phyloP scores from a whole-genome alignment of 2,797 vertebrate species.

The Lacerta viridis region DNA sequence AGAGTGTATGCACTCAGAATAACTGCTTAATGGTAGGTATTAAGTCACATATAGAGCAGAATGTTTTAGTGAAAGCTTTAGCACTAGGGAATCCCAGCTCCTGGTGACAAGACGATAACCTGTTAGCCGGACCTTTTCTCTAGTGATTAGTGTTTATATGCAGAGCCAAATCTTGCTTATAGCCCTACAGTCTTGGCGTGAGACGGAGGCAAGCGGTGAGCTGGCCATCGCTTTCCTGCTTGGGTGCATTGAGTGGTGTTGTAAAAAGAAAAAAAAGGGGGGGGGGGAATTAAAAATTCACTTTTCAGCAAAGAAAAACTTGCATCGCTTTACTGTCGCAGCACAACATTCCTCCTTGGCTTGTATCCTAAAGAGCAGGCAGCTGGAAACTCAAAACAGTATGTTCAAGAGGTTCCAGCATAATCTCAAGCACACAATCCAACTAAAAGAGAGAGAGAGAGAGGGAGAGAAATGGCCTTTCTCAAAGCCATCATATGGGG shows the following conservation, averaged over 20 bases:
- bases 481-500: neutral
- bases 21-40: conserved; percentile 77
- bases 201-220: conserved; percentile 30
- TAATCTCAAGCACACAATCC: neutral
- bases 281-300: neutral
- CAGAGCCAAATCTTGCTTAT: neutral
- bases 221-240: neutral
- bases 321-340: neutral
- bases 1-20: conserved; percentile 70
- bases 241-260: neutral
- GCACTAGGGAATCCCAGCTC: conserved; percentile 56
- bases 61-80: conserved; percentile 55
- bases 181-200: neutral
- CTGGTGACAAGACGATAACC: conserved; percentile 61
- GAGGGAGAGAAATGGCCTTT: neutral
- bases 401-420: neutral
- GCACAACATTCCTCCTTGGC: neutral
- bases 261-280: conserved; percentile 1
- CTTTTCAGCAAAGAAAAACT: conserved; percentile 18
- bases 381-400: conserved; percentile 17
- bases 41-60: conserved; percentile 49
- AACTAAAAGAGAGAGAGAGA: neutral
- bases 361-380: conserved; percentile 1
- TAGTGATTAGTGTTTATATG: conserved; percentile 44
- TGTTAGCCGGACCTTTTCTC: conserved; percentile 59